These are phyloP conservation scores for Phalloptychus januarius DNA, from an alignment of 2,797 vertebrate species.

Conservation along the genomic window DNA sequence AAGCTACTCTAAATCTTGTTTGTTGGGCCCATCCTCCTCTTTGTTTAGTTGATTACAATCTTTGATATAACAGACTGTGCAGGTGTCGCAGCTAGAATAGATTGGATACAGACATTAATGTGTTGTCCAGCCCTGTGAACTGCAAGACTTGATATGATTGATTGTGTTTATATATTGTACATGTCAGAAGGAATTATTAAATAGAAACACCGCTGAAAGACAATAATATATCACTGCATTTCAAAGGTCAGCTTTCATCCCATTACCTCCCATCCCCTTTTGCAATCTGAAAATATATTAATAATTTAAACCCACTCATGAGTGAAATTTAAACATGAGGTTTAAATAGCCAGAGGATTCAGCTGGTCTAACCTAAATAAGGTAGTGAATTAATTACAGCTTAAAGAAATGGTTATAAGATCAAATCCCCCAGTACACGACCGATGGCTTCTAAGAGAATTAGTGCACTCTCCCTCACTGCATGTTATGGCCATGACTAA, in stretches of 20 bases:
- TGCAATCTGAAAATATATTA: not conserved
- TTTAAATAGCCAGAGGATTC: conserved; percentile 28
- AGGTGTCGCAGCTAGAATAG: not conserved
- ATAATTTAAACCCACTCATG: not conserved
- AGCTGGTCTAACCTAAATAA: conserved; percentile 42
- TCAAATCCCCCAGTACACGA: conserved; percentile 65
- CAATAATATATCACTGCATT: not conserved
- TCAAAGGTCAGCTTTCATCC: not conserved
- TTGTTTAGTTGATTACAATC: not conserved
- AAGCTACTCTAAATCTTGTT: not conserved
- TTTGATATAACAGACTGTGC: not conserved
- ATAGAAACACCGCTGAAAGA: not conserved
- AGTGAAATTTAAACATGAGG: conserved; percentile 21
- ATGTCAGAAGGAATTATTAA: not conserved
- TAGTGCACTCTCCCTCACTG: conserved; percentile 13
- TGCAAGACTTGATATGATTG: not conserved
- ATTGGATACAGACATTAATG: not conserved
- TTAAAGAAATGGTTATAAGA: conserved; percentile 68
- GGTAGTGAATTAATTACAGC: conserved; percentile 68
- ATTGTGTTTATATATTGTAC: not conserved
- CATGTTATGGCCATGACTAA: conserved; percentile 69
- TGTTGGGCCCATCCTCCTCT: not conserved
- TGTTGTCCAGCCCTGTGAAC: not conserved
- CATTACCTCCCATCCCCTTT: not conserved
- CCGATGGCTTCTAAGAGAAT: conserved; percentile 49